These are phyloP conservation scores for Microplitis demolitor DNA, from an alignment of 1,140 invertebrate genomes.

Conservation along the genomic window DNA sequence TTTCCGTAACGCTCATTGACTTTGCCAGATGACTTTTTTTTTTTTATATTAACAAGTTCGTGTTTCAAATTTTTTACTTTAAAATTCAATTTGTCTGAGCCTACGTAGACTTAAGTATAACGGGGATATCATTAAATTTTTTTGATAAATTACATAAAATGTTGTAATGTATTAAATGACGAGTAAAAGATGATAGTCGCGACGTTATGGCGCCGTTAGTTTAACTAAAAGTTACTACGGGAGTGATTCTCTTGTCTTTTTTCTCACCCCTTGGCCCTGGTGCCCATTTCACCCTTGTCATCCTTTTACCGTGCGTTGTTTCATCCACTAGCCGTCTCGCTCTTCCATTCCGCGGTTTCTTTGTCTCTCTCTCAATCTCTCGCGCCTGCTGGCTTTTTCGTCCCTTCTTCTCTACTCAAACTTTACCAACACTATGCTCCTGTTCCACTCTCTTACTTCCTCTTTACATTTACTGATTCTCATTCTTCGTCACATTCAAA, in stretches of 20 bases:
- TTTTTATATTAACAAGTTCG: too few relatives aligned
- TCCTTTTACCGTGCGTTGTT: not conserved
- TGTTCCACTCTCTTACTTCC: not conserved
- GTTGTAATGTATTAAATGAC: not conserved
- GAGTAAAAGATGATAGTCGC: slow-evolving; percentile 10
- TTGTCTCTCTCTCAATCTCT: too few relatives aligned
- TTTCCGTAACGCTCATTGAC: not conserved
- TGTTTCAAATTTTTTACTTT: too few relatives aligned
- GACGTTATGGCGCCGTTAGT: slow-evolving; percentile 19
- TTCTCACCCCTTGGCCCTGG: not conserved
- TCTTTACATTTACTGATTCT: not conserved
- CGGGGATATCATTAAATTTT: not conserved
- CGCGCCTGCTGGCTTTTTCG: too few relatives aligned
- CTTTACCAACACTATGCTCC: not conserved
- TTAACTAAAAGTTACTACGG: not conserved
- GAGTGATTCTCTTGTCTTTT: slow-evolving; percentile 3
- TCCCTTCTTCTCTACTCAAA: not conserved
- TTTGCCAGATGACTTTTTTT: not conserved
- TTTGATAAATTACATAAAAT: not conserved
- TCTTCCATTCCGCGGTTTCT: not conserved
- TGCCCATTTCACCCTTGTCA: not conserved
- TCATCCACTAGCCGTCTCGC: not conserved
- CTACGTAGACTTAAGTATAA: too few relatives aligned
- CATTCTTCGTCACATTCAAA: slow-evolving; percentile 1
- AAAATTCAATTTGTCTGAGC: not conserved